Percentiles rank a stretch among this genome's conserved stretches.
phyloP scores from a whole-genome alignment of 2,113 vertebrate species.

The Muntiacus muntjak region DNA sequence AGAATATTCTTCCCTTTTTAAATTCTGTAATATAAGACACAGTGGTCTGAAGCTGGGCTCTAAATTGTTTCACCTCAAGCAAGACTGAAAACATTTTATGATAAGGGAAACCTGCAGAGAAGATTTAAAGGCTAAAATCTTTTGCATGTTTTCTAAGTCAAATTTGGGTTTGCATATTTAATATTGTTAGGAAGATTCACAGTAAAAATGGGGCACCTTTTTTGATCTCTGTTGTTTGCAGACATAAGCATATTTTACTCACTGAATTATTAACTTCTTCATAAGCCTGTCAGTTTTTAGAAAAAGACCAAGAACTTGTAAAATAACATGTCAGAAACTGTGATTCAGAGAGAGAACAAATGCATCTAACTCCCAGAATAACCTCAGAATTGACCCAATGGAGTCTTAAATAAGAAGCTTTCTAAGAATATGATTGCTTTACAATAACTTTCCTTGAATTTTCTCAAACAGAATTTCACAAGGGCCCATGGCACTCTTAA shows the following conservation, averaged over 20 bases:
- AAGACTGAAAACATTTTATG: constrained; percentile 3
- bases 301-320: constrained; percentile 43
- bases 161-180: constrained; percentile 11
- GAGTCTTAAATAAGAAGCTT: constrained; percentile 29
- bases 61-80: background rate
- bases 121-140: background rate
- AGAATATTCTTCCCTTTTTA: rapidly evolving
- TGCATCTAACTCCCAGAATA: constrained; percentile 26
- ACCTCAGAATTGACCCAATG: constrained; percentile 34
- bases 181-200: background rate
- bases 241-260: constrained; percentile 27
- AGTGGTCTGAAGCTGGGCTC: background rate
- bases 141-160: background rate
- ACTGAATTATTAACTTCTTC: constrained; percentile 35
- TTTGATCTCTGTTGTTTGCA: constrained; percentile 34
- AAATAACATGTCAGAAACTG: constrained; percentile 58
- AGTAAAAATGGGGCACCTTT: constrained; percentile 15
- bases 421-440: constrained; percentile 51
- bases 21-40: background rate
- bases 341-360: constrained; percentile 52
- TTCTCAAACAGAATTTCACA: background rate
- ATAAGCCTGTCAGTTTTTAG: constrained; percentile 24
- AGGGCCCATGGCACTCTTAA: background rate
- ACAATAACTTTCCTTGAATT: background rate
- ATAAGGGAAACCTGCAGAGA: background rate